phyloP scores from a whole-genome alignment of 2,797 vertebrate species.

The Hapalemur alaotrensis region DNA sequence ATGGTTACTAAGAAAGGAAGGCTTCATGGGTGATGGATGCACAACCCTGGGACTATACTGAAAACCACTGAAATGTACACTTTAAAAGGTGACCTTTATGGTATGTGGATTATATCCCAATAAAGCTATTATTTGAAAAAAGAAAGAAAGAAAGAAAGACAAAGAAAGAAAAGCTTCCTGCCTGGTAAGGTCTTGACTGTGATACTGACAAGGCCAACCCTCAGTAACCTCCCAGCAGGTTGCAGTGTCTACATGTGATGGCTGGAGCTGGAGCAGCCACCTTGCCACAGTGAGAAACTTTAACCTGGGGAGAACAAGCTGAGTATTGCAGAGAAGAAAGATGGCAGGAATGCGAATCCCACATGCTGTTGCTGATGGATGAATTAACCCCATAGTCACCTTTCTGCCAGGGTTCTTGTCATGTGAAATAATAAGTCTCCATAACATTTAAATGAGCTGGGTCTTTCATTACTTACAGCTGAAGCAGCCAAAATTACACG shows the following conservation, averaged over 20 bases:
- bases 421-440: not conserved
- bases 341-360: not conserved
- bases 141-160: not conserved
- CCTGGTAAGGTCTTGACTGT: not conserved
- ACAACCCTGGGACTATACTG: not conserved
- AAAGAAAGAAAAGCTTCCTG: not conserved
- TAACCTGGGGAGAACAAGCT: not conserved
- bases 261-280: not conserved
- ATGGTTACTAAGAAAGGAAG: not conserved
- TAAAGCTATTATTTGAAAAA: not conserved
- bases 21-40: not conserved
- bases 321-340: not conserved
- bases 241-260: not conserved
- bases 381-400: not conserved
- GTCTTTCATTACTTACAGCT: constrained; percentile 10
- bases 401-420: not conserved
- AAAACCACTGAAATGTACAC: not conserved
- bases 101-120: not conserved
- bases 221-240: not conserved
- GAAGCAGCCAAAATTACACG: constrained; percentile 21
- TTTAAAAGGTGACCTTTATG: not conserved
- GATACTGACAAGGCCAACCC: not conserved
- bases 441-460: not conserved
- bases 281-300: not conserved
- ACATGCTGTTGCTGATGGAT: not conserved